Percentiles rank a stretch among this genome's conserved stretches.
Conservation (phyloP, 2,113 vertebrate species). For the Rhinogobius similis region DNA sequence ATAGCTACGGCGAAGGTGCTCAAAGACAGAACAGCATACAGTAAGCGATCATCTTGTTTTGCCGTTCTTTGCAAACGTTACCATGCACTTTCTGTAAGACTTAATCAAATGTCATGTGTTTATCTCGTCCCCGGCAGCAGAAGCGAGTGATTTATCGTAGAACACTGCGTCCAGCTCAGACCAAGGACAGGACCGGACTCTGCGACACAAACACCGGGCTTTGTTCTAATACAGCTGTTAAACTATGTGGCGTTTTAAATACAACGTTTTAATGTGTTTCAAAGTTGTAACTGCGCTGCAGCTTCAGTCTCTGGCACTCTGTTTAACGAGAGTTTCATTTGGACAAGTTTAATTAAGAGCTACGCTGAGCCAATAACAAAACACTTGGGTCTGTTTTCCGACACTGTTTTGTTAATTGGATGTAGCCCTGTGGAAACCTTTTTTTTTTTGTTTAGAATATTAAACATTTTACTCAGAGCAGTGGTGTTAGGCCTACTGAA, state of each 20-base stretch:
- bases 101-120: conserved; percentile 4
- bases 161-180: conserved; percentile 15
- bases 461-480: too few relatives aligned
- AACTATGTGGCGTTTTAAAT: conserved; percentile 1
- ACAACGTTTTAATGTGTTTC: not conserved
- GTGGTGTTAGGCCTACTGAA: too few relatives aligned
- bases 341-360: not conserved
- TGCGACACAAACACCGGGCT: not conserved
- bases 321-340: not conserved
- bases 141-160: not conserved
- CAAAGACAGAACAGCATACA: too few relatives aligned
- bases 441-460: too few relatives aligned
- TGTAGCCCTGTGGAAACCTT: not conserved
- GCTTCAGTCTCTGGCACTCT: not conserved
- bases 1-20: too few relatives aligned
- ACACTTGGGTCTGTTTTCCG: not conserved
- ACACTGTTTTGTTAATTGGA: not conserved
- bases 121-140: conserved; percentile 16
- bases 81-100: too few relatives aligned
- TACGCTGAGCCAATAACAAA: not conserved
- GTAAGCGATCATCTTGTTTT: too few relatives aligned
- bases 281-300: not conserved
- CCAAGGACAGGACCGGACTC: conserved; percentile 12
- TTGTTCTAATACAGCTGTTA: conserved; percentile 1
- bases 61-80: too few relatives aligned